These are phyloP conservation scores for Lasioglossum villosulum DNA, from an alignment of 2,888 invertebrate genomes.

Conservation along the genomic window DNA sequence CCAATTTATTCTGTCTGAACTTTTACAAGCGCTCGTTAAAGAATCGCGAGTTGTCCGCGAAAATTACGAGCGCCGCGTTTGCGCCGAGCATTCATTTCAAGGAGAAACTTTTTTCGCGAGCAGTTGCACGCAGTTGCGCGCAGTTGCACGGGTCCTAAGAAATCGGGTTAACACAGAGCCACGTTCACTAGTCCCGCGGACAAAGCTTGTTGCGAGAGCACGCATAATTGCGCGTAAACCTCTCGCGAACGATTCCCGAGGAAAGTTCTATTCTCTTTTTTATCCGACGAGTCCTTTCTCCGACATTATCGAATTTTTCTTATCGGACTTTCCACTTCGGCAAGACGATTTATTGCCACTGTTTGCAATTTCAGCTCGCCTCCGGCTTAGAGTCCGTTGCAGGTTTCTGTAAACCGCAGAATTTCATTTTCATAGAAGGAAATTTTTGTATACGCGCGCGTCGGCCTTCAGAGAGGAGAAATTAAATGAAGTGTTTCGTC, in stretches of 20 bases:
- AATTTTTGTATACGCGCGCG: neutral
- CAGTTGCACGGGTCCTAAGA: neutral
- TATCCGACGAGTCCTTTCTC: conserved; percentile 19
- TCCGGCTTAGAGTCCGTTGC: neutral
- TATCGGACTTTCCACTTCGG: neutral
- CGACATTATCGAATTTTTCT: neutral
- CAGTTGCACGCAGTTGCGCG: neutral
- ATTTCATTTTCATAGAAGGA: neutral
- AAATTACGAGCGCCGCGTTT: conserved; percentile 19
- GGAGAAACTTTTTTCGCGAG: conserved; percentile 38
- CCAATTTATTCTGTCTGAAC: conserved; percentile 4
- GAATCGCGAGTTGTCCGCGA: conserved; percentile 7
- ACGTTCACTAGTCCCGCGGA: neutral
- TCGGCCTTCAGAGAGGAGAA: neutral
- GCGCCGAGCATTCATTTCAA: conserved; percentile 10
- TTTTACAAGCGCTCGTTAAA: conserved; percentile 4
- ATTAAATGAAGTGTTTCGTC: neutral
- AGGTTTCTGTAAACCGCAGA: neutral
- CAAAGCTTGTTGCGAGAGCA: conserved; percentile 22
- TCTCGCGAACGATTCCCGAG: conserved; percentile 30
- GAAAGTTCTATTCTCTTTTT: conserved; percentile 31
- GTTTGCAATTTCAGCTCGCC: neutral
- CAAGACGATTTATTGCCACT: neutral
- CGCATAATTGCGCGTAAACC: conserved; percentile 29
- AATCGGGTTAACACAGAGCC: conserved; percentile 36